Evolutionary conservation across 2,797 vertebrate species (phyloP).

Genomic region (Adrianichthys oophorus): DNA sequence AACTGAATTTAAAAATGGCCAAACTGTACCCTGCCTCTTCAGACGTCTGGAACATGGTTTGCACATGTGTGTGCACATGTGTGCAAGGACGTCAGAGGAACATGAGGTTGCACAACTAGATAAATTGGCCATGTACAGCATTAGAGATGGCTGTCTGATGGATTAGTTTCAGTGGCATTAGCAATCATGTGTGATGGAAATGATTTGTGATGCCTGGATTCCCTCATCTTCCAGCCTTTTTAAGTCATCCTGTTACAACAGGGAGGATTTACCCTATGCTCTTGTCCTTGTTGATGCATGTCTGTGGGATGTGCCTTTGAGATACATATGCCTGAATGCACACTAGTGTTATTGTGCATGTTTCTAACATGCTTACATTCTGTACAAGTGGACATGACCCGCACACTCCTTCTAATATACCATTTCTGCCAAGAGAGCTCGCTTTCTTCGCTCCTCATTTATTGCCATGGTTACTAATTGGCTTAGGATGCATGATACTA

Average conservation of each 20-base stretch:
- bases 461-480: constrained; percentile 63
- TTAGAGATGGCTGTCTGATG: constrained; percentile 55
- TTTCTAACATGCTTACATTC: constrained; percentile 18
- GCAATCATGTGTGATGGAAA: constrained; percentile 56
- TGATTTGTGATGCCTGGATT: constrained; percentile 59
- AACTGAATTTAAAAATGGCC: not conserved
- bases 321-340: not conserved
- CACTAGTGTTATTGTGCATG: not conserved
- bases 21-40: not conserved
- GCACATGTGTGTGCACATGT: constrained; percentile 11
- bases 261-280: constrained; percentile 37
- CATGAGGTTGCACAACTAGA: constrained; percentile 25
- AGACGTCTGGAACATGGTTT: not conserved
- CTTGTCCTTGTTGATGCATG: constrained; percentile 11
- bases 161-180: constrained; percentile 57
- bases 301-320: constrained; percentile 1
- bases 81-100: constrained; percentile 5
- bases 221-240: constrained; percentile 38
- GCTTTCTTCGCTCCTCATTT: constrained; percentile 29
- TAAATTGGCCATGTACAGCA: constrained; percentile 39
- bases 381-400: constrained; percentile 8
- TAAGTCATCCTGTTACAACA: constrained; percentile 43
- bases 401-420: constrained; percentile 21
- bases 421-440: constrained; percentile 25
- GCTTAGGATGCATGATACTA: constrained; percentile 41